Conservation (phyloP, 2,888 invertebrate genomes). For the Lutraria lutraria region DNA sequence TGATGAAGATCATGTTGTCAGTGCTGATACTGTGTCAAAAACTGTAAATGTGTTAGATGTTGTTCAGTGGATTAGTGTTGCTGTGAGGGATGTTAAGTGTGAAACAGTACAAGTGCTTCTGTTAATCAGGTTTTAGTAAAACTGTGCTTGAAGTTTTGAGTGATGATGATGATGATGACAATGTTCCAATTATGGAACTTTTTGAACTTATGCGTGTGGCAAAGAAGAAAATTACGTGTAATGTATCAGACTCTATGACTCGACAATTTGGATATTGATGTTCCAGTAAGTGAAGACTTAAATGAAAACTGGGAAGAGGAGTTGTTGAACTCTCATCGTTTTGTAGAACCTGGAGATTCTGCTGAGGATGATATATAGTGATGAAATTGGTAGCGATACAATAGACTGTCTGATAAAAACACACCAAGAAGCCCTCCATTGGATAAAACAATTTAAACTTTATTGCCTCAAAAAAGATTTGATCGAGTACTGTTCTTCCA, state of each 20-base stretch:
- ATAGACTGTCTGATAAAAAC: too few species aligned
- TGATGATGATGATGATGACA: conserved; percentile 32
- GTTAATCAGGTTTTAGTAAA: conserved; percentile 4
- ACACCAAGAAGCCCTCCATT: too few species aligned
- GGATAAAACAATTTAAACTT: too few species aligned
- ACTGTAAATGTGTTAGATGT: conserved; percentile 31
- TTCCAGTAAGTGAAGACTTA: conserved; percentile 15
- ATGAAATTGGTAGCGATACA: too few species aligned
- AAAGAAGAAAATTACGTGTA: not conserved
- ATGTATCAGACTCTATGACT: not conserved
- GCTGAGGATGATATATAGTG: too few species aligned
- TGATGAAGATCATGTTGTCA: too few species aligned
- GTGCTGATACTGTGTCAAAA: too few species aligned
- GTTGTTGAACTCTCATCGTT: too few species aligned
- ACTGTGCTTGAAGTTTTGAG: not conserved
- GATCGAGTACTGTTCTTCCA: too few species aligned
- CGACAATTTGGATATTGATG: not conserved
- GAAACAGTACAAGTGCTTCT: conserved; percentile 31
- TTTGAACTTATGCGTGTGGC: conserved; percentile 4
- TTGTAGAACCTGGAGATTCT: too few species aligned
- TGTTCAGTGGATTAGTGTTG: not conserved
- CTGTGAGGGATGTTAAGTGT: conserved; percentile 16
- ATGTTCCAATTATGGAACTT: conserved; percentile 29
- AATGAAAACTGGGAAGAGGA: conserved; percentile 1
- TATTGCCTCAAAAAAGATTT: too few species aligned